Conservation (phyloP, 2,888 invertebrate genomes). For the Brachynemurus nebulosus region DNA sequence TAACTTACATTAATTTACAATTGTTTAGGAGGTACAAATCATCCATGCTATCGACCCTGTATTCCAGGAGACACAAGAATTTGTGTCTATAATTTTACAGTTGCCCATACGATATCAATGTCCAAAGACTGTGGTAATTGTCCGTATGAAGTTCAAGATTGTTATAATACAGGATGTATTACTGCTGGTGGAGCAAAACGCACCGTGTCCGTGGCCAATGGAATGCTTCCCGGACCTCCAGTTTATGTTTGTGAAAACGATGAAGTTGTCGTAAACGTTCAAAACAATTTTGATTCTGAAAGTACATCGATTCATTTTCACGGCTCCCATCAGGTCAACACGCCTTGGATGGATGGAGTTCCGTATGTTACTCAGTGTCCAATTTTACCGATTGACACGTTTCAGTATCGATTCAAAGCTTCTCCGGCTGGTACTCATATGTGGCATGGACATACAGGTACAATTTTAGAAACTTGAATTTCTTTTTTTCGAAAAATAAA, state of each 20-base stretch:
- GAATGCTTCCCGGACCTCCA: background rate
- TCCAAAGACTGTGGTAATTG: background rate
- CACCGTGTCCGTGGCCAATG: background rate
- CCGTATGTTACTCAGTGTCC: slow-evolving; percentile 32
- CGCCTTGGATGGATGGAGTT: slow-evolving; percentile 33
- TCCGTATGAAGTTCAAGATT: background rate
- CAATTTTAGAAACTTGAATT: too few relatives aligned
- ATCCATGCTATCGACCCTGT: slow-evolving; percentile 23
- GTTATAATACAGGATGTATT: background rate
- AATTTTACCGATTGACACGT: slow-evolving; percentile 28
- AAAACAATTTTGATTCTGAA: slow-evolving; percentile 21
- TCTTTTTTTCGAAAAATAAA: too few relatives aligned
- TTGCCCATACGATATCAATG: slow-evolving; percentile 21
- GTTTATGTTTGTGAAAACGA: background rate
- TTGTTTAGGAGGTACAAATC: too few relatives aligned
- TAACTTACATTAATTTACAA: too few relatives aligned
- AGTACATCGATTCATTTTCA: slow-evolving; percentile 38
- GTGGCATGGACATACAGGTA: slow-evolving; percentile 32
- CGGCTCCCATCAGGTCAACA: slow-evolving; percentile 29
- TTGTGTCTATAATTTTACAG: slow-evolving; percentile 21
- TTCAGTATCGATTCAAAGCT: slow-evolving; percentile 29
- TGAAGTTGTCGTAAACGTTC: background rate
- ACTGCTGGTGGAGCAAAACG: slow-evolving; percentile 1
- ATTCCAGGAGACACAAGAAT: slow-evolving; percentile 15
- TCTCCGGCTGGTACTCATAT: slow-evolving; percentile 30